These are phyloP conservation scores for Pedionomus torquatus DNA, from an alignment of 2,113 vertebrate genomes.

Conservation along the genomic window DNA sequence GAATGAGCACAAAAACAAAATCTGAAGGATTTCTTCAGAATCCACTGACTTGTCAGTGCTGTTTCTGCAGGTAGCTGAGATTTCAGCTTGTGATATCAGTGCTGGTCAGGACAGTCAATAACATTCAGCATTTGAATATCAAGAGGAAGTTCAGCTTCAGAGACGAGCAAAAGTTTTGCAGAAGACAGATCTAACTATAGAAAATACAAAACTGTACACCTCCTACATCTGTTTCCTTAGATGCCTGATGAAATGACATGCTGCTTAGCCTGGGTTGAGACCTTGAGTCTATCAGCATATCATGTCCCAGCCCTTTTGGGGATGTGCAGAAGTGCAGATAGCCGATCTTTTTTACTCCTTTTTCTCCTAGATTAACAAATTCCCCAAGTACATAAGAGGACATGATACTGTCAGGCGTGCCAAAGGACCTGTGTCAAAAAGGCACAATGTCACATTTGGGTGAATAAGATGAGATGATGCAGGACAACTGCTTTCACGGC, in stretches of 20 bases:
- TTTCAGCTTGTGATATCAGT: not conserved
- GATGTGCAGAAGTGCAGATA: not conserved
- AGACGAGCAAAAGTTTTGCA: not conserved
- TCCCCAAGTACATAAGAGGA: not conserved
- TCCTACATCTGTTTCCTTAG: not conserved
- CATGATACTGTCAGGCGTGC: not conserved
- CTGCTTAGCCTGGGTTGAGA: not conserved
- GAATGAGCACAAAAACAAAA: not conserved
- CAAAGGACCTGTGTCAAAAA: not conserved
- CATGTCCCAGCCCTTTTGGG: not conserved
- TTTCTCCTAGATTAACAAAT: not conserved
- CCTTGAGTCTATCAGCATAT: not conserved
- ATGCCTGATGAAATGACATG: not conserved
- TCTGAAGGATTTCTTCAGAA: not conserved
- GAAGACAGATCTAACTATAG: not conserved
- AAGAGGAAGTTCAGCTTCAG: not conserved
- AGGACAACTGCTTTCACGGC: not conserved
- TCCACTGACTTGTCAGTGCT: not conserved
- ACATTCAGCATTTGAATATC: not conserved
- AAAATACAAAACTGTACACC: not conserved
- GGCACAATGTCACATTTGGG: not conserved
- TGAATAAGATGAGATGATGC: accelerated
- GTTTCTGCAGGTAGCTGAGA: not conserved
- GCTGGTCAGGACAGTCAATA: not conserved
- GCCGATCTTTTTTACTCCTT: accelerated